Conservation (phyloP, 2,888 invertebrate genomes). For the Gordius sp. region DNA sequence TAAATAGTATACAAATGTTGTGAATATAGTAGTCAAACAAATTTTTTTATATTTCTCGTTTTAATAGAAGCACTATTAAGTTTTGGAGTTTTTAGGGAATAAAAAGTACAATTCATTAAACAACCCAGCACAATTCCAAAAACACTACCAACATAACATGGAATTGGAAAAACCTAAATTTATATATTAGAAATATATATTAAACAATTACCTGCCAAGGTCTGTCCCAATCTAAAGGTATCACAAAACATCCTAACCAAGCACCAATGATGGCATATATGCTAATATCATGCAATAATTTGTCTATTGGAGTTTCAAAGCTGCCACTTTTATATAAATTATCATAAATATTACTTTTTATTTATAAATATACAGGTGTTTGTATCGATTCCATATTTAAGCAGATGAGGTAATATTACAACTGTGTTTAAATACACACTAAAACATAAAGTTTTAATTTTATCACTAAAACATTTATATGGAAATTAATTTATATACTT, state of each 20-base stretch:
- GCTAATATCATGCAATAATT: slow-evolving; percentile 18
- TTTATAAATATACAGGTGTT: too few species aligned
- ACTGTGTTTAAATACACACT: background rate
- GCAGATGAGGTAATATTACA: background rate
- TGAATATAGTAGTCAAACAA: too few species aligned
- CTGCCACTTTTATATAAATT: background rate
- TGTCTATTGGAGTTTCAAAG: slow-evolving; percentile 17
- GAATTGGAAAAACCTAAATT: slow-evolving; percentile 11
- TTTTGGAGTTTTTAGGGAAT: too few species aligned
- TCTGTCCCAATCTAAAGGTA: slow-evolving; percentile 66
- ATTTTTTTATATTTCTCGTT: background rate
- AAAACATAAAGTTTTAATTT: background rate
- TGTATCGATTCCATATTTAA: background rate
- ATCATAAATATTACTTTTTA: background rate
- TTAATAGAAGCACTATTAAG: too few species aligned
- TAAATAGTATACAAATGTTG: background rate
- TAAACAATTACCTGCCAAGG: slow-evolving; percentile 44
- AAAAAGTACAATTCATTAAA: too few species aligned
- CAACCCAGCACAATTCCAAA: too few species aligned
- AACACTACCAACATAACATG: background rate
- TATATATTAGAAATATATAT: background rate
- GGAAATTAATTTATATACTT: background rate
- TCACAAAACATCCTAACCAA: slow-evolving; percentile 55
- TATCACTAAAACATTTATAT: background rate
- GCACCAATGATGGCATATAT: slow-evolving; percentile 38